A percentile compares a stretch with the other conserved stretches of the same genome.
These are phyloP conservation scores for Scytalopus superciliaris DNA, from an alignment of 2,113 vertebrate species.

Conservation along the genomic window DNA sequence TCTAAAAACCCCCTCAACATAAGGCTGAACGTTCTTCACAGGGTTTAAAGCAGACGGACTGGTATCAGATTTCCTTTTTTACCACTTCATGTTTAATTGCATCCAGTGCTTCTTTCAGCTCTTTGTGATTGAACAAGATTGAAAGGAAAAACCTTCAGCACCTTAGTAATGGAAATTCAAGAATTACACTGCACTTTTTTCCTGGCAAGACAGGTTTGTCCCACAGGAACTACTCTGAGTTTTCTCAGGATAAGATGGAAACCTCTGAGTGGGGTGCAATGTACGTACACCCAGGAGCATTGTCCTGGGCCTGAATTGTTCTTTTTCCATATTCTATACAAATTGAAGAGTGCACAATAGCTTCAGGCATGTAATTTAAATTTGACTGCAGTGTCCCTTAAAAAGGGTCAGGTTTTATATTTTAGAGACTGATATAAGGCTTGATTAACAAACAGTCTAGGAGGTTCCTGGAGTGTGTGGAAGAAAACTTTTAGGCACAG, in stretches of 20 bases:
- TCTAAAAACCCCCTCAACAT: neutral
- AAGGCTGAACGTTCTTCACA: neutral
- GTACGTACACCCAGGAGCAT: neutral
- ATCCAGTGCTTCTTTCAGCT: neutral
- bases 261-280: fast-evolving
- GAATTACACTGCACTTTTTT: neutral
- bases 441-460: neutral
- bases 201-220: neutral
- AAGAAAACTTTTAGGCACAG: neutral
- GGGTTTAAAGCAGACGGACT: neutral
- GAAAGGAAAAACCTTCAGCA: neutral
- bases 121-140: neutral
- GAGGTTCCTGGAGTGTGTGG: neutral
- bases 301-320: neutral
- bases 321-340: neutral
- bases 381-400: neutral
- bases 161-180: neutral
- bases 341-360: neutral
- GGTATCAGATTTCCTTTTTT: neutral
- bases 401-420: neutral
- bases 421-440: neutral
- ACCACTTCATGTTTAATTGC: neutral
- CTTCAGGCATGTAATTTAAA: neutral
- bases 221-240: neutral
- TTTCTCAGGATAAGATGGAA: neutral